These are phyloP conservation scores for Watersipora subatra DNA, from an alignment of 1,140 invertebrate species.

Conservation along the genomic window DNA sequence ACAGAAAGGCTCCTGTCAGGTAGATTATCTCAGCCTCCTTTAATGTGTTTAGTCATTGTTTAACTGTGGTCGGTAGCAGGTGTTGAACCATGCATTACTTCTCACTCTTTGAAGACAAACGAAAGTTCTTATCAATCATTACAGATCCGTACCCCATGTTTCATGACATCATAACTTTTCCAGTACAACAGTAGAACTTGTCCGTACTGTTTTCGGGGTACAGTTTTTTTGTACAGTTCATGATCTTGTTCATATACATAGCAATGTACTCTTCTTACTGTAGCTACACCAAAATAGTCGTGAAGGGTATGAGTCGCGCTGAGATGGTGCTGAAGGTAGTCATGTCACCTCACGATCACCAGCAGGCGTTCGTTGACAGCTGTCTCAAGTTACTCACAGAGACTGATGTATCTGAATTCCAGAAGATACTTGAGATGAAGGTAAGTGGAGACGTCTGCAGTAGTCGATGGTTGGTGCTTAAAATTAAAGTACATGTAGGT, in stretches of 20 bases:
- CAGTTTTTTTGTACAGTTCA: too few species aligned
- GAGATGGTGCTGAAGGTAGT: slow-evolving; percentile 97
- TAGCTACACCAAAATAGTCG: slow-evolving; percentile 67
- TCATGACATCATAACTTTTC: too few species aligned
- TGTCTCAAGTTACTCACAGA: slow-evolving; percentile 80
- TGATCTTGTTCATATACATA: too few species aligned
- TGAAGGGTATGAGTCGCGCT: slow-evolving; percentile 91
- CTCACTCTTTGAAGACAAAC: too few species aligned
- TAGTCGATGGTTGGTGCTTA: background rate
- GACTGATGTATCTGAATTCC: slow-evolving; percentile 74
- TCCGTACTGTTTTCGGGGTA: too few species aligned
- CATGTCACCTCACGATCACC: slow-evolving; percentile 76
- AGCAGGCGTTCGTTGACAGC: slow-evolving; percentile 67
- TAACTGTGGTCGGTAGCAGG: too few species aligned
- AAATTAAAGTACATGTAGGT: background rate
- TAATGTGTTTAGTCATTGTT: background rate
- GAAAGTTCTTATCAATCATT: too few species aligned
- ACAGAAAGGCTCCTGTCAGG: slow-evolving; percentile 70
- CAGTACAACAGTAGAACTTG: too few species aligned
- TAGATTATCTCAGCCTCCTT: too few species aligned
- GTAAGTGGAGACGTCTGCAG: slow-evolving; percentile 34
- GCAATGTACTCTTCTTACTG: too few species aligned
- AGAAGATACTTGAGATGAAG: slow-evolving; percentile 95
- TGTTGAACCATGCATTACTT: too few species aligned
- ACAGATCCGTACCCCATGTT: too few species aligned